Evolutionary conservation across 2,113 vertebrate genomes (phyloP).

Genomic region (Ammospiza caudacuta): DNA sequence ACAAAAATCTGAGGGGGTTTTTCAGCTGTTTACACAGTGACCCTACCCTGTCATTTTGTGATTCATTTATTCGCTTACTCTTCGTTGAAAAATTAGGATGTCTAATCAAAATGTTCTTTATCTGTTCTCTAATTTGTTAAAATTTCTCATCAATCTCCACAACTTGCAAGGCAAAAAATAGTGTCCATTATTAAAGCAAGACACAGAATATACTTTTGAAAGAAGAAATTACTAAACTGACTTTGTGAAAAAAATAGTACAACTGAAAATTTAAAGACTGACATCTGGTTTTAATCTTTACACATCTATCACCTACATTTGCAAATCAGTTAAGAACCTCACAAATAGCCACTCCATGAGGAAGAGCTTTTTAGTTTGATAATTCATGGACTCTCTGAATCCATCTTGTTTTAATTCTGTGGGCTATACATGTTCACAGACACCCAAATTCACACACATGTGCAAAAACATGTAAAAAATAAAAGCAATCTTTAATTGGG

Average conservation of each 20-base stretch:
- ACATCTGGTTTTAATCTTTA: conserved; percentile 72
- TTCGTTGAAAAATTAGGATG: not conserved
- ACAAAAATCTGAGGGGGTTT: rapidly evolving
- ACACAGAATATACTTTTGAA: not conserved
- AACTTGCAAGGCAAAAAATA: conserved; percentile 10
- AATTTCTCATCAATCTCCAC: not conserved
- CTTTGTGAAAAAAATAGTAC: not conserved
- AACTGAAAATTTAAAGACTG: conserved; percentile 40
- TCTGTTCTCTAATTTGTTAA: conserved; percentile 12
- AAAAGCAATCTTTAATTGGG: not conserved
- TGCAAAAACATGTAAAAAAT: not conserved
- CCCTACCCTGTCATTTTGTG: not conserved
- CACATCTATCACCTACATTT: conserved; percentile 59
- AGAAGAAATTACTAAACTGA: conserved; percentile 38
- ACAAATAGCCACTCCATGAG: conserved; percentile 52
- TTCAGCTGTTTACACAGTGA: not conserved
- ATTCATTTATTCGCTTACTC: not conserved
- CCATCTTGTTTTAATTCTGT: conserved; percentile 22
- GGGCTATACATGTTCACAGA: not conserved
- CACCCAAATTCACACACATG: not conserved
- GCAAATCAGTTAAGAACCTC: conserved; percentile 59
- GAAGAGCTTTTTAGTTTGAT: conserved; percentile 48
- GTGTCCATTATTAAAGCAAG: conserved; percentile 10
- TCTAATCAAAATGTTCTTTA: not conserved
- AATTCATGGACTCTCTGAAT: conserved; percentile 45